A percentile compares a stretch with the other conserved stretches of the same genome.
phyloP scores from a whole-genome alignment of 2,888 invertebrate genomes.

The Mythimna ferrago region DNA sequence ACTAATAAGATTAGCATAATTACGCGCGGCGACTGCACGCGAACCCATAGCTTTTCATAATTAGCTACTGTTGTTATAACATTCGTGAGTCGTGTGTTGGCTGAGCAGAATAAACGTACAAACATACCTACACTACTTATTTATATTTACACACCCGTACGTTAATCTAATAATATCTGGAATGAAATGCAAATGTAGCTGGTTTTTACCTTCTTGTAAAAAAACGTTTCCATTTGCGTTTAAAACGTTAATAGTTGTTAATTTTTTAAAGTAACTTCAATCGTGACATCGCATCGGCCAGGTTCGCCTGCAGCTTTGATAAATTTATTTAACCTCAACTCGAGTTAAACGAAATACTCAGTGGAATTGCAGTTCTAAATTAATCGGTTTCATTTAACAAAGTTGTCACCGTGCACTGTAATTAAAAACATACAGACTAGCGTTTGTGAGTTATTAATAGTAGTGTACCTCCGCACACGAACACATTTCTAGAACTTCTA shows the following conservation, averaged over 20 bases:
- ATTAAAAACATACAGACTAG: slow-evolving; percentile 24
- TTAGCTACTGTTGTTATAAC: slow-evolving; percentile 78
- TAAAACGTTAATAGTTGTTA: slow-evolving; percentile 26
- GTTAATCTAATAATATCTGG: slow-evolving; percentile 50
- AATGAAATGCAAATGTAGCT: slow-evolving; percentile 53
- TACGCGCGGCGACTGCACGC: slow-evolving; percentile 82
- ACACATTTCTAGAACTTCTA: background rate
- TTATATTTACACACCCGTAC: slow-evolving; percentile 39
- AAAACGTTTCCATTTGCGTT: slow-evolving; percentile 31
- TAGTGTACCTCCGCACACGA: background rate
- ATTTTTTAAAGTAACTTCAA: slow-evolving; percentile 39
- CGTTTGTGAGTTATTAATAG: background rate
- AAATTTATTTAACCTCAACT: slow-evolving; percentile 51
- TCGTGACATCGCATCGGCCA: slow-evolving; percentile 16
- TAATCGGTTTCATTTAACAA: slow-evolving; percentile 28
- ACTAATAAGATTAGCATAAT: slow-evolving; percentile 90
- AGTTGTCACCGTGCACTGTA: slow-evolving; percentile 27
- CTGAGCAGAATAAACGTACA: slow-evolving; percentile 48
- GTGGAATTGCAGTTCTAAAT: slow-evolving; percentile 43
- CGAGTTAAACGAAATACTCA: slow-evolving; percentile 31
- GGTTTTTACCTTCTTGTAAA: slow-evolving; percentile 27
- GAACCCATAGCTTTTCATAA: slow-evolving; percentile 85
- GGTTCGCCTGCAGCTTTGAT: slow-evolving; percentile 27
- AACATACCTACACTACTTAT: too few relatives aligned
- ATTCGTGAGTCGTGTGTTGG: slow-evolving; percentile 52